Conservation (phyloP, 2,888 invertebrate species). For the Oscheius sp. region DNA sequence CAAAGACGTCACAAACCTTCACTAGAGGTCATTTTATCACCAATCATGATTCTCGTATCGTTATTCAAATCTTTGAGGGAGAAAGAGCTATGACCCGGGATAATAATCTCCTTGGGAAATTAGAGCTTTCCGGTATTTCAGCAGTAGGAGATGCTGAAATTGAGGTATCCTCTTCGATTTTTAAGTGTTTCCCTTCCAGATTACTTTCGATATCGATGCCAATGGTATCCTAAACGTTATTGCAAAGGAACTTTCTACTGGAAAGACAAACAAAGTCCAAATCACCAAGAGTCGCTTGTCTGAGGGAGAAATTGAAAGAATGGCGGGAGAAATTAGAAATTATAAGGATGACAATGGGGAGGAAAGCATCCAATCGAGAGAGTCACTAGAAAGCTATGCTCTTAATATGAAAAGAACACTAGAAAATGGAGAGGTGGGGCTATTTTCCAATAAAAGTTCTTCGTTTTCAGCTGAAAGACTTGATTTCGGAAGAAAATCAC, state of each 20-base stretch:
- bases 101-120: conserved; percentile 73
- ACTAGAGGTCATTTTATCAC: conserved; percentile 87
- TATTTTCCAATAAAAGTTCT: conserved; percentile 73
- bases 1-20: conserved; percentile 77
- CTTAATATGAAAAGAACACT: conserved; percentile 63
- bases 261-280: conserved; percentile 64
- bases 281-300: conserved; percentile 83
- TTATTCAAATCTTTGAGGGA: conserved; percentile 83
- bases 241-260: conserved; percentile 70
- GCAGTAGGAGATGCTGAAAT: conserved; percentile 77
- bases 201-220: conserved; percentile 74
- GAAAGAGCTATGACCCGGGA: conserved; percentile 76
- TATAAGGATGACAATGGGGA: conserved; percentile 81
- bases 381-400: conserved; percentile 86
- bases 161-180: conserved; percentile 52
- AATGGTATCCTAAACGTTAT: conserved; percentile 72
- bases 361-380: conserved; percentile 79
- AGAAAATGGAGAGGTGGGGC: conserved; percentile 82
- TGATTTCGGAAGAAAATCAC: no score
- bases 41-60: conserved; percentile 90
- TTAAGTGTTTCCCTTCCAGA: conserved; percentile 38
- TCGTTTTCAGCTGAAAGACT: no score
- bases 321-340: conserved; percentile 90
- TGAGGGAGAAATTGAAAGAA: conserved; percentile 88
- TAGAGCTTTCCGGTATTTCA: conserved; percentile 74